Base-by-base conservation (phyloP, 2,888 invertebrate species). In the Lordiphosa fenestrarum region DNA sequence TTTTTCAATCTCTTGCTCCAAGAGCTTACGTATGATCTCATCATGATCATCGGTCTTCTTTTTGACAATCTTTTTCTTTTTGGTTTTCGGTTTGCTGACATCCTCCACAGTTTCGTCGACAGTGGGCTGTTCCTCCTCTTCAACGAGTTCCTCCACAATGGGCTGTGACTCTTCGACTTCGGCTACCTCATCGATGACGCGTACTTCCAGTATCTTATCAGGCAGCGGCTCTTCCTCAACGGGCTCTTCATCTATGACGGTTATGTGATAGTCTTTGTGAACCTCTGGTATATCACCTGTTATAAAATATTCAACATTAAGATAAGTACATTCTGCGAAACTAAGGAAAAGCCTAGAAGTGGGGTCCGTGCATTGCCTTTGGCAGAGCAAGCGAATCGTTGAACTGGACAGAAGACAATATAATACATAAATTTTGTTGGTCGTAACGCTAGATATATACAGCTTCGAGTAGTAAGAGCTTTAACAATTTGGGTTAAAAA, bases 211-310 rank as follows among this genome's bases (percentile, higher is more conserved):
- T 1, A 84, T 69, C 58, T 87, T 68, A 66, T 89, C 73, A 60
- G 90, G 89, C 5, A 89, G 74, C 57, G 87, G 86, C 39, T 89
- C 71, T 38, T 71, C 66, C 82, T 66, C 90, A 82, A 47, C 87
- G 69, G 52, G 89, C 84, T 76, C 90, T 74, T 69, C 91, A 86
- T 86, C 87, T 52, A 88, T 81, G 10, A 89, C 71, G 73, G 88
- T 90, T 39, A 90, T 90, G 62, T 90, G 90, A 69, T 90, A 90
- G 69, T 90, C 90, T 37, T 89, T 84, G 15, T 86, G 82, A 35
- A 78, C 72, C 38, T 84, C 77, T 51, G 77, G 73, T 53, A 71
- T 72, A 74, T 87, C 82, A 86, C 88, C 88, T 88, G 77, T 71
- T 73, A 38, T 61, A 7, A 30, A 30, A 30, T 10, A 30, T 30